A percentile compares a stretch with the other conserved stretches of the same genome.
Evolutionary conservation across 1,140 invertebrate species (phyloP).

Genomic region (Harpegnathos saltator): DNA sequence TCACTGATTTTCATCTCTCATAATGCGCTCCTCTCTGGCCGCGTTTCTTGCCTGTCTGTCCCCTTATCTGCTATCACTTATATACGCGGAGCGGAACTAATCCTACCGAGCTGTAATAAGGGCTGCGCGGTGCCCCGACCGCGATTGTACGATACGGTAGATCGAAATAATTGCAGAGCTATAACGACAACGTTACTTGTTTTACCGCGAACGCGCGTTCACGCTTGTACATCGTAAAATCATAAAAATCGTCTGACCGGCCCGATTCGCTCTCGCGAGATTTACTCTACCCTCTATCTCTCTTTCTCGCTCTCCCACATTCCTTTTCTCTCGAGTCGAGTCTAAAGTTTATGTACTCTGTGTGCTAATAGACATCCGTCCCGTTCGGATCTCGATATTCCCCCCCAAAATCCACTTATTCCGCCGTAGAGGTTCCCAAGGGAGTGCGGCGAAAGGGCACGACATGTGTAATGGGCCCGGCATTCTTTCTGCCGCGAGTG

Average conservation of each 20-base stretch:
- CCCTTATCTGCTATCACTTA: slow-evolving; percentile 29
- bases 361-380: neutral
- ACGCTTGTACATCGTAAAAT: too few relatives aligned
- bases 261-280: too few relatives aligned
- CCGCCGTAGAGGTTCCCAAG: slow-evolving; percentile 15
- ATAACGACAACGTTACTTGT: too few relatives aligned
- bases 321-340: too few relatives aligned
- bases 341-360: neutral
- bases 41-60: slow-evolving; percentile 11
- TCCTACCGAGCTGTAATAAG: neutral
- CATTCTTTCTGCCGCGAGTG: slow-evolving; percentile 71
- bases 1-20: slow-evolving; percentile 50
- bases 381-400: neutral
- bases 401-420: slow-evolving; percentile 27
- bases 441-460: slow-evolving; percentile 66
- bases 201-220: too few relatives aligned
- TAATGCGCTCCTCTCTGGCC: slow-evolving; percentile 1
- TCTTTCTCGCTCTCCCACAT: too few relatives aligned
- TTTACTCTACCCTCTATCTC: too few relatives aligned
- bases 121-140: neutral
- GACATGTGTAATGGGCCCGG: slow-evolving; percentile 70
- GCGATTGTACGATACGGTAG: neutral
- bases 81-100: slow-evolving; percentile 10
- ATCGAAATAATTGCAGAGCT: slow-evolving; percentile 6
- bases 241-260: too few relatives aligned